These are phyloP conservation scores for Eudasyphora cyanicolor DNA, from an alignment of 2,888 invertebrate species.

Conservation along the genomic window DNA sequence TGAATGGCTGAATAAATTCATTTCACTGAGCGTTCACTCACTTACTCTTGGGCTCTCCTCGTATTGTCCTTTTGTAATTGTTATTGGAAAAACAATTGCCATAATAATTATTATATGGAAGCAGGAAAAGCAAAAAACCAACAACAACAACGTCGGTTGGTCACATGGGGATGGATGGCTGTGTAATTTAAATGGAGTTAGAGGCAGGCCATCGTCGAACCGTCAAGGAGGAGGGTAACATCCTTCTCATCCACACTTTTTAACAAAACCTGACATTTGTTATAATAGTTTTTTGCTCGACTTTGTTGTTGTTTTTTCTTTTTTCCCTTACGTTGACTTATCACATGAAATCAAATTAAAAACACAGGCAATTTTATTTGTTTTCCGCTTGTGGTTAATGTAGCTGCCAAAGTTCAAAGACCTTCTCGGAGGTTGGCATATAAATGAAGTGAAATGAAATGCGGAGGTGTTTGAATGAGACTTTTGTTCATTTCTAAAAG, in stretches of 20 bases:
- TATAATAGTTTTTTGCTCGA: constrained; percentile 40
- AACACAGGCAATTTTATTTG: constrained; percentile 10
- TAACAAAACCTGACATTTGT: constrained; percentile 40
- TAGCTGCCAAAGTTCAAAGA: constrained; percentile 13
- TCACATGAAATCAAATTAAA: constrained; percentile 28
- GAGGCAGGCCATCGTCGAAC: background rate
- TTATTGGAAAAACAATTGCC: constrained; percentile 65
- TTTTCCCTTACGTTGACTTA: constrained; percentile 8
- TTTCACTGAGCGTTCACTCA: constrained; percentile 6
- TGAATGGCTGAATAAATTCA: constrained; percentile 3
- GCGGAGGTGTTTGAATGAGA: too few relatives aligned
- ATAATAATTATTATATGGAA: constrained; percentile 57
- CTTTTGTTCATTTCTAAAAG: too few relatives aligned
- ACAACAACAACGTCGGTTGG: background rate
- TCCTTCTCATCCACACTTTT: constrained; percentile 3
- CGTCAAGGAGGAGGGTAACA: constrained; percentile 20
- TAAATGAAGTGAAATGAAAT: too few relatives aligned
- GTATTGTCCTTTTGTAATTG: constrained; percentile 59
- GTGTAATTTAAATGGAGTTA: background rate
- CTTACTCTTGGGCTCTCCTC: too few relatives aligned
- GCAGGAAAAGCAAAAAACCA: constrained; percentile 7
- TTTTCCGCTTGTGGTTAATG: constrained; percentile 2
- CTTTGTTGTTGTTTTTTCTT: background rate
- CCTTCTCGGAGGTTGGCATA: background rate
- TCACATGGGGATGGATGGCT: constrained; percentile 12